These are phyloP conservation scores for Cerceris ruficornis DNA, from an alignment of 2,888 invertebrate genomes.

Conservation along the genomic window DNA sequence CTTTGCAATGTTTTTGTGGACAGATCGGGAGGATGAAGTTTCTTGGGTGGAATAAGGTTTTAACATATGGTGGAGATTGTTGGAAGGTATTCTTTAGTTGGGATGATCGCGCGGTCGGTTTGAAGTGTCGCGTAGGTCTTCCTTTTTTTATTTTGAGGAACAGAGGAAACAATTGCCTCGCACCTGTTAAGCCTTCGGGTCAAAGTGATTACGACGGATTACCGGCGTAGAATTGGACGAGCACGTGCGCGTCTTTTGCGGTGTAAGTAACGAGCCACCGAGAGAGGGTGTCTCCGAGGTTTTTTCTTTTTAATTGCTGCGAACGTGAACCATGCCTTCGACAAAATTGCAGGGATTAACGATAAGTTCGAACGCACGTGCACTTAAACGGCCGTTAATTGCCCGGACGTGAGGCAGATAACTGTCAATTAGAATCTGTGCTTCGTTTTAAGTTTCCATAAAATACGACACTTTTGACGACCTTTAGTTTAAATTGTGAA, in stretches of 20 bases:
- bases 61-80: no score
- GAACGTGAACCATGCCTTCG: slow-evolving; percentile 62
- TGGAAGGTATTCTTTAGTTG: not conserved
- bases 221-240: slow-evolving; percentile 54
- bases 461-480: not conserved
- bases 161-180: slow-evolving; percentile 22
- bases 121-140: not conserved
- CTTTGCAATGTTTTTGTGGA: no score
- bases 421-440: slow-evolving; percentile 22
- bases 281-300: slow-evolving; percentile 49
- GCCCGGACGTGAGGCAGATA: slow-evolving; percentile 57
- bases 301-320: slow-evolving; percentile 74
- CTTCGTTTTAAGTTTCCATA: slow-evolving; percentile 23
- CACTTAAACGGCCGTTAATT: slow-evolving; percentile 78
- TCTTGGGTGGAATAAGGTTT: no score
- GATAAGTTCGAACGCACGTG: slow-evolving; percentile 74
- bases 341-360: slow-evolving; percentile 74
- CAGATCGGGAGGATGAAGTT: no score
- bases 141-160: not conserved
- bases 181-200: slow-evolving; percentile 59
- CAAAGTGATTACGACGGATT: slow-evolving; percentile 56
- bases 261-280: slow-evolving; percentile 59
- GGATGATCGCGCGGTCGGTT: not conserved
- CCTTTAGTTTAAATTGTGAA: not conserved
- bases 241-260: slow-evolving; percentile 67